Base-by-base conservation (phyloP, 2,113 vertebrate genomes). In the Lutjanus erythropterus region DNA sequence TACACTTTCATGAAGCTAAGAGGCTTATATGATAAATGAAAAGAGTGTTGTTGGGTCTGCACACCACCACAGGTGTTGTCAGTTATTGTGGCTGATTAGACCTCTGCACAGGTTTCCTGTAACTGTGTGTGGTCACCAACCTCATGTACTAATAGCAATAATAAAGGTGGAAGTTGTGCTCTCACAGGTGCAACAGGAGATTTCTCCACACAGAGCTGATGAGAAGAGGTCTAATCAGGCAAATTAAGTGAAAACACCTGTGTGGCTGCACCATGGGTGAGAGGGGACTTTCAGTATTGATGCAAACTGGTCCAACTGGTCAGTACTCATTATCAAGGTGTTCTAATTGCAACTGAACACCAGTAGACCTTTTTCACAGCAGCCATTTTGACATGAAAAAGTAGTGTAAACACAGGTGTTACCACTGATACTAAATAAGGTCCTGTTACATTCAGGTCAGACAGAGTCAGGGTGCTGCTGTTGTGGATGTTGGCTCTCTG, bases 241-340 rank as follows among this genome's bases (percentile, higher is more conserved):
- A 58, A 55, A 71, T 18, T 5, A 61, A 59, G 71, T 65, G 66
- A 71, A 75, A 80, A 52, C 71, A 46, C 58, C 58, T 70, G 58
- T 42, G 68, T 46, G 29, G 42, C 11, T 37, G 71, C 9, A 14
- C 2, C 23, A 23, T 1, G 62, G 49, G 4, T n/a, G n/a, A 46
- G 23, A 39, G 0, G 18, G 44, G 50, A 14, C 39, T 61, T 60
- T 12, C 16, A 33, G 46, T 16, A 56, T 10, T 14, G 11, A 46
- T 25, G n/a, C 25, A n/a, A n/a, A n/a, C n/a, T n/a, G n/a, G n/a
- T n/a, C 6, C 53, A 41, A 39, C 19, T 35, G 11, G 5, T 29
- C 15, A 9, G 44, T 15, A 31, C 15, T 53, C 3, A 1, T 33
- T 12, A 59, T 33, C 23, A 10, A 49, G 18, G 25, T 50, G 56